Evolutionary conservation across 2,888 invertebrate genomes (phyloP), one percentile per base, ranked within the genome.

Genomic region (Platycheirus albimanus): DNA sequence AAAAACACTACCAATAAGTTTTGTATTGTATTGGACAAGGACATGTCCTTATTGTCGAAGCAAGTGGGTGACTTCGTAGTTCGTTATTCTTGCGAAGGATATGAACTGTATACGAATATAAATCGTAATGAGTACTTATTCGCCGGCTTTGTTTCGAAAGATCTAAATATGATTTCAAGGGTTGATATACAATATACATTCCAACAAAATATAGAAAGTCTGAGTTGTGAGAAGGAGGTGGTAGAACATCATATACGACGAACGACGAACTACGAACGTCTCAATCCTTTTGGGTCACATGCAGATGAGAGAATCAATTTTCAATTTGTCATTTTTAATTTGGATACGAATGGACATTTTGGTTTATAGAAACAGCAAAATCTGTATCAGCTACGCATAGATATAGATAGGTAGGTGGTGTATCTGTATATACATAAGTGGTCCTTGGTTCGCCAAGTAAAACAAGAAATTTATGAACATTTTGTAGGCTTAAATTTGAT

Each of bases 321-420:
- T 64, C 80, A 81, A 76, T 81, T 81, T 81, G 80, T 81, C 80
- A 81, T 66, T 66, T 81, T 81, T 81, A 81, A 81, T 76, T 81
- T 81, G 66, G 47, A 49, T 71, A 52, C 61, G 70, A 81, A 58
- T 76, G 33, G 36, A 56, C 38, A 49, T 47, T n/a, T 69, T 4
- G 51, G 54, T 64, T 47, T 30, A 41, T 45, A 45, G 11, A 8
- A 28, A 19, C 11, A 8, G 20, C 8, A 38, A 20, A 56, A 38
- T 38, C 36, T 38, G 0, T 20, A n/a, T n/a, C n/a, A n/a, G n/a
- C n/a, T n/a, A n/a, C n/a, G n/a, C n/a, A n/a, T n/a, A n/a, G n/a
- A n/a, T n/a, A n/a, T n/a, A n/a, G n/a, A n/a, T n/a, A n/a, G n/a
- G n/a, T n/a, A n/a, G n/a, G n/a, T n/a, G n/a, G n/a, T n/a, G n/a